Conservation (phyloP, 2,113 vertebrate species). For the Melanerpes aurifrons region DNA sequence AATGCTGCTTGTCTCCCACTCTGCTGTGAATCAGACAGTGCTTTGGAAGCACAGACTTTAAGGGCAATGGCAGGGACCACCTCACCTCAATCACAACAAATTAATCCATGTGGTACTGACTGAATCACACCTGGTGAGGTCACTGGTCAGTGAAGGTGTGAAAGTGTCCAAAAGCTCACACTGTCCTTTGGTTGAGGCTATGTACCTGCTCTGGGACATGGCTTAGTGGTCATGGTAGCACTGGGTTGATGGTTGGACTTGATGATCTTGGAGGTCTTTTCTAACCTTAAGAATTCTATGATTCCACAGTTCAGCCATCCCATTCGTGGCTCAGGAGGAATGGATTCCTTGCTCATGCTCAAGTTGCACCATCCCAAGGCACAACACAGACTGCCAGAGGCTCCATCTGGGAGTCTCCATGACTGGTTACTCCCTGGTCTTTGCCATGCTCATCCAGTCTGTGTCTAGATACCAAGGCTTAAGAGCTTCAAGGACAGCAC, state of each 20-base stretch:
- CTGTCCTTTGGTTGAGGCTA: background rate
- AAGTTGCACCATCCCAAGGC: background rate
- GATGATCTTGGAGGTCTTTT: too few species aligned
- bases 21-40: background rate
- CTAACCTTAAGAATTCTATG: too few species aligned
- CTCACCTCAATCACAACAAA: background rate
- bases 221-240: too few species aligned
- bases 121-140: background rate
- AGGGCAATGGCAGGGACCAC: background rate
- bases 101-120: rapidly evolving
- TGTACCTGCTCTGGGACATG: too few species aligned
- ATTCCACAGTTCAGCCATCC: background rate
- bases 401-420: background rate
- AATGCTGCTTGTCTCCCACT: background rate
- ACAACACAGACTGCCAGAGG: background rate
- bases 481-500: background rate
- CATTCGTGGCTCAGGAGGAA: background rate
- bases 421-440: background rate
- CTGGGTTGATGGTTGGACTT: too few species aligned
- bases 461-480: background rate
- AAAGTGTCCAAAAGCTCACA: background rate
- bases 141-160: background rate
- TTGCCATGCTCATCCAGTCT: background rate
- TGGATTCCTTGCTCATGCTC: background rate
- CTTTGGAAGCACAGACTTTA: background rate